These are phyloP conservation scores for Cyphomyrus plagiostoma DNA, from an alignment of 2,113 vertebrate species.

Conservation along the genomic window DNA sequence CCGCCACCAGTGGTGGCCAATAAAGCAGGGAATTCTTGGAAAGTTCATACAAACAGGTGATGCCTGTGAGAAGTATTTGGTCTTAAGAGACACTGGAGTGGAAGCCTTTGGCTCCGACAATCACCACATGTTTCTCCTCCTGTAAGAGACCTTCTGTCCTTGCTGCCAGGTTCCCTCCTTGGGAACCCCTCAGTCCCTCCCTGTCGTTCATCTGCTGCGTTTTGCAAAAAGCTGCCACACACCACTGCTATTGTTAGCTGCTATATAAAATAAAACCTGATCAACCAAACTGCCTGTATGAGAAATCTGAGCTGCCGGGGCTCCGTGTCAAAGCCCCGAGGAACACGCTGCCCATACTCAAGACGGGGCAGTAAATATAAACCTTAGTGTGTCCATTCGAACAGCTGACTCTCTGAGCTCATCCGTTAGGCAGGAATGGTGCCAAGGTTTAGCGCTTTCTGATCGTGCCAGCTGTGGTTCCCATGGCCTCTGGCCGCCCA, in stretches of 20 bases:
- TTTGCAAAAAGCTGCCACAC: background rate
- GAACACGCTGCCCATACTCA: background rate
- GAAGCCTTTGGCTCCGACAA: background rate
- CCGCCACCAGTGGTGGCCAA: background rate
- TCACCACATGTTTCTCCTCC: background rate
- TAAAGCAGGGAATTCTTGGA: background rate
- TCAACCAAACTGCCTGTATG: background rate
- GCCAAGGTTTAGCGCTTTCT: background rate
- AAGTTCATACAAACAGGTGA: background rate
- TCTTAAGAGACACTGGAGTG: background rate
- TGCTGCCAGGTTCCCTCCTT: background rate
- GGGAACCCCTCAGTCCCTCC: background rate
- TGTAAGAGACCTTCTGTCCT: background rate
- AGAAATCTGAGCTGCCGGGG: background rate
- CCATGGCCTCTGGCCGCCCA: background rate
- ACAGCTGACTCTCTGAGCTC: conserved; percentile 9
- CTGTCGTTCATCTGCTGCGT: background rate
- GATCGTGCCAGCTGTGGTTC: background rate
- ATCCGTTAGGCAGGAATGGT: background rate
- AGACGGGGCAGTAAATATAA: background rate
- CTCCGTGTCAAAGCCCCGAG: background rate
- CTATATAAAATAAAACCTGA: background rate
- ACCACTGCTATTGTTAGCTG: background rate
- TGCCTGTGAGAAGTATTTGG: background rate
- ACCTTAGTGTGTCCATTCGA: background rate